Conservation (phyloP, 2,113 vertebrate genomes). For the Tachuris rubrigastra region DNA sequence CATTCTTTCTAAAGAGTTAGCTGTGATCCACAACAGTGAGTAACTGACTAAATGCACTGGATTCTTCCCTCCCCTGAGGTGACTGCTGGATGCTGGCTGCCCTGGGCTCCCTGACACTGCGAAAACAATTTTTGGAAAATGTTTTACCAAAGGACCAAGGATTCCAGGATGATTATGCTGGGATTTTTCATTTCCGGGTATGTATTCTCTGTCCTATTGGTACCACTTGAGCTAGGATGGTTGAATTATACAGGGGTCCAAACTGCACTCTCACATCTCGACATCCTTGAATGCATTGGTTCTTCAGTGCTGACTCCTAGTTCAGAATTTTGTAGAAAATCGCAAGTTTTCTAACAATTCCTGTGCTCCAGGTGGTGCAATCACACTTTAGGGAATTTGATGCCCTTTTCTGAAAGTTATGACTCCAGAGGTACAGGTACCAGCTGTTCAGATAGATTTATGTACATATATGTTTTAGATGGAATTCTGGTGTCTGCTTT, state of each 20-base stretch:
- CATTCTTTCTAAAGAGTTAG: not conserved
- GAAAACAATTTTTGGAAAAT: constrained; percentile 54
- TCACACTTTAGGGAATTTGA: not conserved
- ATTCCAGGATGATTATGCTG: constrained; percentile 67
- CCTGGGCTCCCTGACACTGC: constrained; percentile 73
- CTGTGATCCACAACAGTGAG: not conserved
- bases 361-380: not conserved
- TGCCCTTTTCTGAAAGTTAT: not conserved
- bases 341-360: not conserved
- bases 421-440: not conserved
- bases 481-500: not conserved
- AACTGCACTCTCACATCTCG: not conserved
- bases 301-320: not conserved
- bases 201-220: not conserved
- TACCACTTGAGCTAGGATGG: not conserved
- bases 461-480: not conserved
- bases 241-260: not conserved
- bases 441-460: not conserved
- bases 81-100: constrained; percentile 82
- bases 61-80: constrained; percentile 37
- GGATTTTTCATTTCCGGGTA: constrained; percentile 80
- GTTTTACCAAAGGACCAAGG: constrained; percentile 74
- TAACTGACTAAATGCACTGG: not conserved
- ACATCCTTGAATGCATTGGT: not conserved
- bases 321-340: not conserved